These are phyloP conservation scores for Limnephilus lunatus DNA, from an alignment of 2,888 invertebrate genomes.

Conservation along the genomic window DNA sequence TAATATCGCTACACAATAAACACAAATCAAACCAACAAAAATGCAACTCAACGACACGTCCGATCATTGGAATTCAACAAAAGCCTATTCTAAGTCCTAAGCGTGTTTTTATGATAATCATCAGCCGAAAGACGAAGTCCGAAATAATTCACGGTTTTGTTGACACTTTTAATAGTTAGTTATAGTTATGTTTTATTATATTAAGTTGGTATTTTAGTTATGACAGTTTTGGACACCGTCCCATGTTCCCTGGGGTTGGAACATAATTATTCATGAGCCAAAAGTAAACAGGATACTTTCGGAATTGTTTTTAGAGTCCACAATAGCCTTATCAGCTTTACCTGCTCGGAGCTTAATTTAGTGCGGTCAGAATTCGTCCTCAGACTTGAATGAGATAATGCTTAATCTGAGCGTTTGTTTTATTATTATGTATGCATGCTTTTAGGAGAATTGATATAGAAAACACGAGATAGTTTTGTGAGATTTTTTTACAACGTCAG, in stretches of 20 bases:
- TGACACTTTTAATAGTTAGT: slow-evolving; percentile 56
- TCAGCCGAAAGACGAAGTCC: slow-evolving; percentile 51
- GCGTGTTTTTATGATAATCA: slow-evolving; percentile 58
- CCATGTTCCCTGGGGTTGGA: slow-evolving; percentile 18
- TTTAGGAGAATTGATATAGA: not conserved
- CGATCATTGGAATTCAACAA: slow-evolving; percentile 48
- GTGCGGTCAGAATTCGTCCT: slow-evolving; percentile 44
- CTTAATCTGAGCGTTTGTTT: slow-evolving; percentile 20
- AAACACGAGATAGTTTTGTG: not conserved
- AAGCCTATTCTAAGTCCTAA: slow-evolving; percentile 30
- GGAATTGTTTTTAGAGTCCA: slow-evolving; percentile 39
- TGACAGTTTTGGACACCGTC: not conserved
- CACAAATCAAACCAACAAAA: slow-evolving; percentile 22
- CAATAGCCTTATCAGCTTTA: slow-evolving; percentile 26
- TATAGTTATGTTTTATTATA: slow-evolving; percentile 2
- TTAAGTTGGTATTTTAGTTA: slow-evolving; percentile 17
- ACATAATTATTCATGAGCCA: slow-evolving; percentile 43
- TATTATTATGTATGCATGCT: slow-evolving; percentile 41
- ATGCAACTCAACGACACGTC: slow-evolving; percentile 31
- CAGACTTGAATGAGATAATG: not conserved
- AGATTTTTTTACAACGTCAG: not conserved
- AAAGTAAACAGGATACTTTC: slow-evolving; percentile 40
- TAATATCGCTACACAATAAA: not conserved
- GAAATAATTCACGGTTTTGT: slow-evolving; percentile 63
- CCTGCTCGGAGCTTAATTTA: slow-evolving; percentile 40